phyloP scores from a whole-genome alignment of 1,140 invertebrate genomes.

The Antheraea pernyi region DNA sequence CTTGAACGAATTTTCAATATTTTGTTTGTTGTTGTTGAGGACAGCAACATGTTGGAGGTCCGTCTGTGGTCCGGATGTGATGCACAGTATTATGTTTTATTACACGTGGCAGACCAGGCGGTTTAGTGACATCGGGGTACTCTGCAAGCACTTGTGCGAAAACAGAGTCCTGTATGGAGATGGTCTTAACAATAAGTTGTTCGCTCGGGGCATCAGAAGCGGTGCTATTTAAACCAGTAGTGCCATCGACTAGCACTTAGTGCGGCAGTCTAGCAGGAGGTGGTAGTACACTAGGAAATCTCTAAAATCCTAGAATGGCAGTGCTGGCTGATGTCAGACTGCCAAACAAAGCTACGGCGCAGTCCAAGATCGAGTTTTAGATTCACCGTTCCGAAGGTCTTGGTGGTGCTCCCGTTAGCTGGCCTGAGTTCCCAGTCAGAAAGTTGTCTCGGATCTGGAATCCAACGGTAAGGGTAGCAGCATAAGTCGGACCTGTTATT shows the following conservation, averaged over 20 bases:
- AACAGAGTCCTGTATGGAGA: neutral
- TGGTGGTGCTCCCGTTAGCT: conserved; percentile 12
- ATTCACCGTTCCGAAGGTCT: conserved; percentile 4
- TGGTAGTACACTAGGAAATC: conserved; percentile 14
- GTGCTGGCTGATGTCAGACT: neutral
- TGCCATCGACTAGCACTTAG: neutral
- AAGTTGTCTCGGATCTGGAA: neutral
- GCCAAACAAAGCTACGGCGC: conserved; percentile 7
- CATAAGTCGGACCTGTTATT: conserved; percentile 16
- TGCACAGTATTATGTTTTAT: conserved; percentile 14
- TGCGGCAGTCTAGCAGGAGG: conserved; percentile 8
- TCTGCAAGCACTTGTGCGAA: conserved; percentile 1
- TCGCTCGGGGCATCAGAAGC: neutral
- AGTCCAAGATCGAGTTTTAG: conserved; percentile 5
- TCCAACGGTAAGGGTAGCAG: neutral
- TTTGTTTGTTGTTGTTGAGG: too few species aligned
- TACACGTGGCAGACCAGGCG: neutral
- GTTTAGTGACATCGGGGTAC: conserved; percentile 7
- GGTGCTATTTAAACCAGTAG: neutral
- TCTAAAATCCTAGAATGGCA: too few species aligned
- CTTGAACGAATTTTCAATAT: too few species aligned
- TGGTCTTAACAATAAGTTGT: neutral
- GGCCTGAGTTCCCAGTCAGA: neutral
- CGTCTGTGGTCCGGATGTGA: too few species aligned
- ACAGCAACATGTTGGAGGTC: conserved; percentile 2